Evolutionary conservation across 2,797 vertebrate genomes (phyloP).

Genomic region (Clarias fuscus): DNA sequence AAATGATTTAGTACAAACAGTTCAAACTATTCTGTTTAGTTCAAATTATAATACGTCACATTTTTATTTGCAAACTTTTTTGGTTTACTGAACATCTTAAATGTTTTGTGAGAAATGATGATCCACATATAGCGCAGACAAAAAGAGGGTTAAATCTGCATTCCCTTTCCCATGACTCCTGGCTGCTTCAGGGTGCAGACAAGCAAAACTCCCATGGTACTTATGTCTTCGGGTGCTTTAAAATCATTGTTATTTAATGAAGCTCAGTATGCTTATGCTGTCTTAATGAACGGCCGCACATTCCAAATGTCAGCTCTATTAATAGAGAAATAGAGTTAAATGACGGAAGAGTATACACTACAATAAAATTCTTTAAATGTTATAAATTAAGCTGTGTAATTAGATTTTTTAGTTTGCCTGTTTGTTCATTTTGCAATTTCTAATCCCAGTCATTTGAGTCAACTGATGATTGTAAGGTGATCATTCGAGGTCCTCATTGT

Average conservation of each 20-base stretch:
- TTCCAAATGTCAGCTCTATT: not conserved
- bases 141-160: slow-evolving; percentile 27
- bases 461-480: not conserved
- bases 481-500: not conserved
- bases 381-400: not conserved
- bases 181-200: slow-evolving; percentile 29
- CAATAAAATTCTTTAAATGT: not conserved
- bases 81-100: not conserved
- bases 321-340: not conserved
- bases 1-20: not conserved
- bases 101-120: not conserved
- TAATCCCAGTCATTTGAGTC: not conserved
- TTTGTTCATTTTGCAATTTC: not conserved
- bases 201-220: slow-evolving; percentile 32
- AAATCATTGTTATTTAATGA: slow-evolving; percentile 19
- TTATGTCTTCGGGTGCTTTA: slow-evolving; percentile 28
- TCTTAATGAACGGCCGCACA: not conserved
- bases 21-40: not conserved
- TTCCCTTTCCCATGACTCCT: slow-evolving; percentile 14
- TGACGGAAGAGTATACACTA: not conserved
- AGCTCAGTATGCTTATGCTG: not conserved
- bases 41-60: no score
- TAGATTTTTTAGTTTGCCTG: not conserved
- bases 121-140: not conserved
- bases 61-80: not conserved